phyloP scores from a whole-genome alignment of 2,797 vertebrate genomes.

The Agapornis canus region DNA sequence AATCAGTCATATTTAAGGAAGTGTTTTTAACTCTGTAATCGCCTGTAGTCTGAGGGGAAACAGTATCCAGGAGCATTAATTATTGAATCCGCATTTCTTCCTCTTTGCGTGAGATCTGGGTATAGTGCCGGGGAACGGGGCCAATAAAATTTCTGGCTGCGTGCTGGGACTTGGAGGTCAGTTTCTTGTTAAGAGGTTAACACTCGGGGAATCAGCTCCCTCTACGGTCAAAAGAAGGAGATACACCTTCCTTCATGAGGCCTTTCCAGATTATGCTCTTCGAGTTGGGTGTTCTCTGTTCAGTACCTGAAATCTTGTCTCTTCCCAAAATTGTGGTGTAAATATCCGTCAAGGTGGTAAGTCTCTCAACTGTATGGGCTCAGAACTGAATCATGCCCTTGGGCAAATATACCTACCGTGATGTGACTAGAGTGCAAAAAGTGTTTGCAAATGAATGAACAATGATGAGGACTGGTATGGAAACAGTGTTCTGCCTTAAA shows the following conservation, averaged over 20 bases:
- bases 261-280: background rate
- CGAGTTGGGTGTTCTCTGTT: background rate
- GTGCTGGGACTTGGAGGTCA: background rate
- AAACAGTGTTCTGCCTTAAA: background rate
- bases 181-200: background rate
- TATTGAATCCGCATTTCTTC: background rate
- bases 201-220: background rate
- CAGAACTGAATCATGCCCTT: fast-evolving
- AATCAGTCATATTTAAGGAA: background rate
- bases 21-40: background rate
- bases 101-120: background rate
- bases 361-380: background rate
- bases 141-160: background rate
- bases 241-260: background rate
- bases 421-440: background rate
- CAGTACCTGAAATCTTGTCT: background rate
- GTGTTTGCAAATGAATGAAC: background rate
- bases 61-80: background rate
- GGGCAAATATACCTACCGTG: background rate
- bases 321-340: background rate
- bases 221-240: background rate
- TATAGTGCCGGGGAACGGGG: background rate
- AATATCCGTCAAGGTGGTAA: background rate
- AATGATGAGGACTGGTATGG: background rate
- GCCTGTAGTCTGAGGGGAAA: background rate